phyloP scores from a whole-genome alignment of 2,797 vertebrate species.

The Phrynocephalus vlangalii region DNA sequence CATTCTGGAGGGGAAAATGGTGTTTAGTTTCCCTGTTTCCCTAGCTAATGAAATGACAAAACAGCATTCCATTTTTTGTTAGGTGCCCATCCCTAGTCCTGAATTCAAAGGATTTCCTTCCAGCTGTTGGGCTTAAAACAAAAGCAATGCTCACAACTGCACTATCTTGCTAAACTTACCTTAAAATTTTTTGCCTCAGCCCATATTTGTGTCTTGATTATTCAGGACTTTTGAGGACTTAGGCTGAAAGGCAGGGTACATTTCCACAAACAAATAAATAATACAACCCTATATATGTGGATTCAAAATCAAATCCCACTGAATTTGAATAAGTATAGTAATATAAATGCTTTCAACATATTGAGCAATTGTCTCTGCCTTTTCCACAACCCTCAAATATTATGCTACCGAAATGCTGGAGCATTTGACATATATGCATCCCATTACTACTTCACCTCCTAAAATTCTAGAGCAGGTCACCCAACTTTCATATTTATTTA shows the following conservation, averaged over 20 bases:
- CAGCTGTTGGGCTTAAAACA: not conserved
- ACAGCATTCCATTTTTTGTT: too few relatives aligned
- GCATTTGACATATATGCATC: not conserved
- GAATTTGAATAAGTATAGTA: not conserved
- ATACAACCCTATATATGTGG: not conserved
- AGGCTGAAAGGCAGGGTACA: not conserved
- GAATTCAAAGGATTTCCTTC: slow-evolving; percentile 5
- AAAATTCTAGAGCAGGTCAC: not conserved
- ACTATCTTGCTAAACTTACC: not conserved
- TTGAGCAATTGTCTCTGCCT: not conserved
- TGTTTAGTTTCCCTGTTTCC: too few relatives aligned
- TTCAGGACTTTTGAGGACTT: not conserved
- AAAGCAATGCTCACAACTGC: not conserved
- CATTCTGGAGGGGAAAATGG: too few relatives aligned
- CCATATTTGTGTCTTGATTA: not conserved
- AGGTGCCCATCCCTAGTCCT: too few relatives aligned
- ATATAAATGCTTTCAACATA: not conserved
- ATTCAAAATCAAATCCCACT: not conserved
- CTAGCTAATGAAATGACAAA: too few relatives aligned
- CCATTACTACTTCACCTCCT: not conserved
- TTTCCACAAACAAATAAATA: not conserved
- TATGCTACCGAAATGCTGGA: not conserved
- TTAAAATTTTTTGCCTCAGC: not conserved
- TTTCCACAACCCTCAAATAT: not conserved
- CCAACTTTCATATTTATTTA: not conserved